A percentile compares a stretch with the other conserved stretches of the same genome.
Conservation (phyloP, 2,113 vertebrate species). For the Bombycilla garrulus region DNA sequence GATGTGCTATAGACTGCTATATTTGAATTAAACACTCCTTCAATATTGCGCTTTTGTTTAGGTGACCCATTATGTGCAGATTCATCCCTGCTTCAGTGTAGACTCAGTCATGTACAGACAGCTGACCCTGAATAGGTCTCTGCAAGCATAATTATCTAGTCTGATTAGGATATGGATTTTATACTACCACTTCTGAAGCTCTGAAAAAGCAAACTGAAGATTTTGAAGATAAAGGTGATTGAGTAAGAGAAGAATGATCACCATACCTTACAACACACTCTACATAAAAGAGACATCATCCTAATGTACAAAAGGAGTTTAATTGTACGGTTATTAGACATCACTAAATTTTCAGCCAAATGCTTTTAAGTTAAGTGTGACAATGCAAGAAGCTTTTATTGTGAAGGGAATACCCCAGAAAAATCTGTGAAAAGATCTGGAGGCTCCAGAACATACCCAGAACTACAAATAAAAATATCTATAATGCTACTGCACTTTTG, state of each 20-base stretch:
- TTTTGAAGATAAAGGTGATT: conserved; percentile 31
- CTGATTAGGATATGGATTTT: conserved; percentile 8
- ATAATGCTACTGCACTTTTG: not conserved
- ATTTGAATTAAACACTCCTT: not conserved
- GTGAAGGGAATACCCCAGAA: not conserved
- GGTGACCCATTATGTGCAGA: not conserved
- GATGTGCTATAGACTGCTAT: not conserved
- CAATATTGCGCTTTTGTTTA: conserved; percentile 22
- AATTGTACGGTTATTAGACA: not conserved
- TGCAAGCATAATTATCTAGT: not conserved
- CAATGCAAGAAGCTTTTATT: not conserved
- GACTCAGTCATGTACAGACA: not conserved
- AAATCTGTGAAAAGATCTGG: not conserved
- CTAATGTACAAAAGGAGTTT: not conserved
- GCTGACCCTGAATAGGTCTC: not conserved
- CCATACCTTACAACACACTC: not conserved
- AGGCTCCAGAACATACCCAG: not conserved
- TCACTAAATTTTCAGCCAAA: not conserved
- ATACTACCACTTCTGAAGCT: not conserved
- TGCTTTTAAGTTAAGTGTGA: not conserved
- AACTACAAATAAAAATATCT: not conserved
- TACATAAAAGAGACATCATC: not conserved
- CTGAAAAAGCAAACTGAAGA: not conserved
- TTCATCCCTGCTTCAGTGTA: not conserved
- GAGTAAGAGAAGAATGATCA: conserved; percentile 2